A percentile compares a stretch with the other conserved stretches of the same genome.
These are phyloP conservation scores for Trachemys scripta DNA, from an alignment of 2,113 vertebrate genomes.

Conservation along the genomic window DNA sequence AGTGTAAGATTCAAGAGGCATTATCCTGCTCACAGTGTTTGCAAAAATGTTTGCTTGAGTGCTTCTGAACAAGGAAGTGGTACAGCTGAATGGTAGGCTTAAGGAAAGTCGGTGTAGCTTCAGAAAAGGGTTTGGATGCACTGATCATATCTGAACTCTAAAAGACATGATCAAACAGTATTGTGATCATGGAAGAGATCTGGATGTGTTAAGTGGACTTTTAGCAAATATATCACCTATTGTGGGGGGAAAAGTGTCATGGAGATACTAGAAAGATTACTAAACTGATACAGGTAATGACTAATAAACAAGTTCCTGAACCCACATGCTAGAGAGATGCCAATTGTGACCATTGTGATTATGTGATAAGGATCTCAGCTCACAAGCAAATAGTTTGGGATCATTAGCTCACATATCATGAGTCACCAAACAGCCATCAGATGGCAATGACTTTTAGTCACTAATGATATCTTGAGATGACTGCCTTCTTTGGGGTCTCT, in stretches of 20 bases:
- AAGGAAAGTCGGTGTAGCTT: slow-evolving; percentile 43
- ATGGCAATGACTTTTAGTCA: background rate
- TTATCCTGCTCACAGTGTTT: slow-evolving; percentile 64
- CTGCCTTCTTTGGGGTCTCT: background rate
- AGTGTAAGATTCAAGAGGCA: slow-evolving; percentile 57
- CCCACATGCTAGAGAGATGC: slow-evolving; percentile 3
- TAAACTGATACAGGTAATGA: slow-evolving; percentile 2
- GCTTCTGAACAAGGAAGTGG: slow-evolving; percentile 46
- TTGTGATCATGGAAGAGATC: slow-evolving; percentile 12
- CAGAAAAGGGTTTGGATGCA: slow-evolving; percentile 32
- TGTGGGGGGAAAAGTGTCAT: background rate
- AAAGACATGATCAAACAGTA: slow-evolving; percentile 53
- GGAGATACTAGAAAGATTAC: slow-evolving; percentile 12
- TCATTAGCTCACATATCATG: slow-evolving; percentile 41
- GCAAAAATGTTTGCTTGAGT: slow-evolving; percentile 56
- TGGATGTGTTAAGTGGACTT: slow-evolving; percentile 57
- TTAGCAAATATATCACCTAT: slow-evolving; percentile 54
- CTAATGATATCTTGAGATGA: background rate
- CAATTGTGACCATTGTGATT: background rate
- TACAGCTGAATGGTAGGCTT: slow-evolving; percentile 40
- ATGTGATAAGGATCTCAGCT: slow-evolving; percentile 26
- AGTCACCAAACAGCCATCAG: background rate
- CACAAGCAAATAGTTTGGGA: background rate
- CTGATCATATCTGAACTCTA: slow-evolving; percentile 57
- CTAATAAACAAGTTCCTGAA: slow-evolving; percentile 29